These are phyloP conservation scores for Bergia puertoricense DNA, from an alignment of 92 coral and sea anemone species.

Conservation along the genomic window DNA sequence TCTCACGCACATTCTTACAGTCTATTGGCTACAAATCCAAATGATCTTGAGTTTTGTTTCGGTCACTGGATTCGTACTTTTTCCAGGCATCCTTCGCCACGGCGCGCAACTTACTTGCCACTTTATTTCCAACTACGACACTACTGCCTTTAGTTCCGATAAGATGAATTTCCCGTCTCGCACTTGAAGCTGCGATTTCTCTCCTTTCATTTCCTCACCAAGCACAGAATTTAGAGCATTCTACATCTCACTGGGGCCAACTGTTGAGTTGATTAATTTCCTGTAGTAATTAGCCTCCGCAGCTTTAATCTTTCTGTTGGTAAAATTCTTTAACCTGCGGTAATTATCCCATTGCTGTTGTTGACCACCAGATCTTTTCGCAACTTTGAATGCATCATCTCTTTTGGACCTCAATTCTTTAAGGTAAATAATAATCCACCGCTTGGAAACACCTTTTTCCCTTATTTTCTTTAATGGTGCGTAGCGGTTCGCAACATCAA, in stretches of 20 bases:
- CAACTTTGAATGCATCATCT: neutral
- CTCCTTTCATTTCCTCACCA: constrained; percentile 24
- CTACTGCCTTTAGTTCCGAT: constrained; percentile 50
- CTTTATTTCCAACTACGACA: constrained; percentile 40
- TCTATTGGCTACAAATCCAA: no score
- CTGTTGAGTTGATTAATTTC: constrained; percentile 21
- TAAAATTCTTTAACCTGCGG: no score
- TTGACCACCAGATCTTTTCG: no score
- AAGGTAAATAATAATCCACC: constrained; percentile 49
- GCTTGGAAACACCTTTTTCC: constrained; percentile 45
- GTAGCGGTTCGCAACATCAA: constrained; percentile 48
- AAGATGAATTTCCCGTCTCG: constrained; percentile 21
- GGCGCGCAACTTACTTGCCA: neutral
- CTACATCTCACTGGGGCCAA: constrained; percentile 32
- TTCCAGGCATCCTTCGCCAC: neutral
- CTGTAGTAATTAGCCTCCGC: constrained; percentile 22
- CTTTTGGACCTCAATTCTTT: constrained; percentile 53
- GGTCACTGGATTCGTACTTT: no score
- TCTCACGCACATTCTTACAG: no score
- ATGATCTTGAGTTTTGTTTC: no score
- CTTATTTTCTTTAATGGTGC: constrained; percentile 43
- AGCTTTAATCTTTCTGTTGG: no score
- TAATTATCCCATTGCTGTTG: no score
- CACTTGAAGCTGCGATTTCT: neutral
- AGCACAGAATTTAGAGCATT: neutral